Base-by-base conservation (phyloP, 2,888 invertebrate species). In the Ennomos quercinarius region DNA sequence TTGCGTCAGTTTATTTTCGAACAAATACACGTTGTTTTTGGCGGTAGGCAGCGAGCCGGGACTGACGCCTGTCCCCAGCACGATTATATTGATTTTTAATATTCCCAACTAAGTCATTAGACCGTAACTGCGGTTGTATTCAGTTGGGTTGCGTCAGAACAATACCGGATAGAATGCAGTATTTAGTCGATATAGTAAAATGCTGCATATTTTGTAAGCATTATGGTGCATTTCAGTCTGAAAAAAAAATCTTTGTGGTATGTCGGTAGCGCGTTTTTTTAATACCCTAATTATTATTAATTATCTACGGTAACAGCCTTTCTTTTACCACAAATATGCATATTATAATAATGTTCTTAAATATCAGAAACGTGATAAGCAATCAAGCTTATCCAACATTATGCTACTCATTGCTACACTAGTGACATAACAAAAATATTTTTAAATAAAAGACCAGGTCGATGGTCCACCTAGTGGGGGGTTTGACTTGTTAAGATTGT, bases 61-160 rank as follows among this genome's bases (percentile, higher is more conserved):
- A 71, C 62, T 78, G 81, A 79, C 69, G 77, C 57, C 76, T 75
- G 79, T 77, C 79, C 60, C 51, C 48, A 45, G 66, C 77, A 77
- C 52, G 59, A 59, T 57, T 64, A 64, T 71, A 73, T 73, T 64
- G 74, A 73, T 74, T 74, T 68, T 70, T 65, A 70, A 72, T 70
- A 67, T 69, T 70, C 62, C 50, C 59, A 47, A 53, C 57, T 61
- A 57, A 61, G 52, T 55, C 57, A 50, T 44, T 64, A 59, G 62
- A 57, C 53, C 50, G 60, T 48, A 48, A 56, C 51, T 43, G 55
- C 45, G 51, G 59, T 46, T 52, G 36, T 38, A 53, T 53, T 27
- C 41, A 43, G 49, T 40, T 53, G 60, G 39, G 52, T 61, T 56
- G 55, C 43, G 47, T 38, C 36, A 39, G 49, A 50, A 44, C 49